phyloP scores from a whole-genome alignment of 2,888 invertebrate genomes.

The Protodeltote pygarga region DNA sequence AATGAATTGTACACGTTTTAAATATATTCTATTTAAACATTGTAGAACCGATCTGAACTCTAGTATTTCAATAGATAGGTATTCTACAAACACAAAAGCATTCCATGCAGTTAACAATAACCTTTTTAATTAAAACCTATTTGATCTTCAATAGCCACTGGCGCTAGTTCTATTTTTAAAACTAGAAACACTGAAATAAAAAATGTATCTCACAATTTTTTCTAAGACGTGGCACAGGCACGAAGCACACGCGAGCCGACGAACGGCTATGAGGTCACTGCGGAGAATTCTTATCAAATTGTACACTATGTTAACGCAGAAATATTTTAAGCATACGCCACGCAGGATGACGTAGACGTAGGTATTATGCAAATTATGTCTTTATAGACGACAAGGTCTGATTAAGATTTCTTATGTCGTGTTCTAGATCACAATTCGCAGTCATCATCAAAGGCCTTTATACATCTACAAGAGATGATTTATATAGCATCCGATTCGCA shows the following conservation, averaged over 20 bases:
- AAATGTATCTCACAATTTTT: constrained; percentile 45
- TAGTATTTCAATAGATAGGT: not conserved
- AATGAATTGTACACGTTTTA: constrained; percentile 7
- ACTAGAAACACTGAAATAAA: constrained; percentile 8
- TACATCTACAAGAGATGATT: too few species aligned
- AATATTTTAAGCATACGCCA: constrained; percentile 41
- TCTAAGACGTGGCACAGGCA: constrained; percentile 23
- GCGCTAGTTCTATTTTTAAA: constrained; percentile 16
- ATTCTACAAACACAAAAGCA: constrained; percentile 1
- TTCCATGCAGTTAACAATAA: not conserved
- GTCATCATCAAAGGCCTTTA: too few species aligned
- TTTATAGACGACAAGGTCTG: too few species aligned
- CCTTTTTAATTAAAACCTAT: constrained; percentile 9
- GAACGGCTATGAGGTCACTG: constrained; percentile 65
- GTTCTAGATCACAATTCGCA: too few species aligned
- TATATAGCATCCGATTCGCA: not conserved
- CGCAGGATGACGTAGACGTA: constrained; percentile 24
- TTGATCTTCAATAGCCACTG: constrained; percentile 1
- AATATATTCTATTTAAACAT: not conserved
- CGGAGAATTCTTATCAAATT: constrained; percentile 62
- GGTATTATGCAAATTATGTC: too few species aligned
- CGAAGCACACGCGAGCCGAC: constrained; percentile 48
- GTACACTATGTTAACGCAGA: constrained; percentile 42
- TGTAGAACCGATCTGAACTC: not conserved
- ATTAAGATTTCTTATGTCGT: too few species aligned